Conservation (phyloP, 2,113 vertebrate species). For the Cinclus mexicanus region DNA sequence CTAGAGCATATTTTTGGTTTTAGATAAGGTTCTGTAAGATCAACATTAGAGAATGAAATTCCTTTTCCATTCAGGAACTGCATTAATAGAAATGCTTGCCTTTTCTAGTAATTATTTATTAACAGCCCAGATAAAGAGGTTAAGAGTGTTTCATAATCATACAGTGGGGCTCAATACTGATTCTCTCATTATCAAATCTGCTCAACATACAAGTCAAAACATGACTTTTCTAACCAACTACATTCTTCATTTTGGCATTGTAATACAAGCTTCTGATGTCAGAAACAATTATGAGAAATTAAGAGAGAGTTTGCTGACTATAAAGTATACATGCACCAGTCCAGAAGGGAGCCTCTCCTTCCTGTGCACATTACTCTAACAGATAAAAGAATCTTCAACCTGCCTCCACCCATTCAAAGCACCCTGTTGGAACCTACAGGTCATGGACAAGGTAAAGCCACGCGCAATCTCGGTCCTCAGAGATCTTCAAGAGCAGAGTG, state of each 20-base stretch:
- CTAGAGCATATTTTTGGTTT: constrained; percentile 5
- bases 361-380: background rate
- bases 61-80: background rate
- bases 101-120: constrained; percentile 29
- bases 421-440: background rate
- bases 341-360: background rate
- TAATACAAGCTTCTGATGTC: constrained; percentile 2
- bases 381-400: background rate
- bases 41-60: background rate
- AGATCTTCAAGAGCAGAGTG: background rate
- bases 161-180: background rate
- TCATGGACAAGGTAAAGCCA: background rate
- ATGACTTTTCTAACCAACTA: constrained; percentile 14
- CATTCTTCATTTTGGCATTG: constrained; percentile 7
- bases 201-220: constrained; percentile 18
- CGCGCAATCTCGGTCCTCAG: background rate
- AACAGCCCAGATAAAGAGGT: constrained; percentile 34
- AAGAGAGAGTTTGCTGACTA: background rate
- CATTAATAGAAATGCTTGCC: background rate
- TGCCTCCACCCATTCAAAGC: background rate
- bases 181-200: constrained; percentile 33
- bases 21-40: background rate
- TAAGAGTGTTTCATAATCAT: constrained; percentile 15
- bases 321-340: background rate
- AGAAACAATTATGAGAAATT: background rate